phyloP scores from a whole-genome alignment of 92 coral and sea anemone species.

The Palythoa heliodiscus region DNA sequence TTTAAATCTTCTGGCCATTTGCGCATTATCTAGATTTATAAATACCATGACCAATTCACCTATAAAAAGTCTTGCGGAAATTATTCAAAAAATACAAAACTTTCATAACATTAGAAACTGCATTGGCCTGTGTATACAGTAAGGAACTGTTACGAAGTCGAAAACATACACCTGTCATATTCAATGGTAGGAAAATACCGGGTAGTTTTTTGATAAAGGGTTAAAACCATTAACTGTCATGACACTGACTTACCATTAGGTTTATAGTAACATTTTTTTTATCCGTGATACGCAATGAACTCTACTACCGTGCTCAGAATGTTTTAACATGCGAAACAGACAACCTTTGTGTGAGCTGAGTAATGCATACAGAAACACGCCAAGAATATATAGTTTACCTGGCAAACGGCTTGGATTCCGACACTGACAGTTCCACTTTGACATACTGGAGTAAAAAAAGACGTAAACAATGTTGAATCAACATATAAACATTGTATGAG shows the following conservation, averaged over 20 bases:
- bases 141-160: no score
- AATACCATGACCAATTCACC: no score
- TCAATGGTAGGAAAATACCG: no score
- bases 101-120: no score
- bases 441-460: constrained; percentile 59
- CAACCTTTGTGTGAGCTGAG: background rate
- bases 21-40: no score
- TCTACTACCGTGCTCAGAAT: background rate
- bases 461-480: background rate
- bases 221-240: no score
- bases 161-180: no score
- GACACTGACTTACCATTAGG: background rate
- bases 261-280: background rate
- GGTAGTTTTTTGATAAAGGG: no score
- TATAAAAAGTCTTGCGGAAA: no score
- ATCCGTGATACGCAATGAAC: background rate
- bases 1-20: no score
- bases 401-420: constrained; percentile 93
- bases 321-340: background rate
- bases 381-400: constrained; percentile 60
- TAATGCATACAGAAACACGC: background rate
- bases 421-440: constrained; percentile 87
- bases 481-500: background rate
- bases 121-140: no score
- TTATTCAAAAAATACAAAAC: no score